Evolutionary conservation across 2,113 vertebrate species (phyloP), one percentile per base, ranked within the genome.

Genomic region (Cryptoleucopteryx plumbea): DNA sequence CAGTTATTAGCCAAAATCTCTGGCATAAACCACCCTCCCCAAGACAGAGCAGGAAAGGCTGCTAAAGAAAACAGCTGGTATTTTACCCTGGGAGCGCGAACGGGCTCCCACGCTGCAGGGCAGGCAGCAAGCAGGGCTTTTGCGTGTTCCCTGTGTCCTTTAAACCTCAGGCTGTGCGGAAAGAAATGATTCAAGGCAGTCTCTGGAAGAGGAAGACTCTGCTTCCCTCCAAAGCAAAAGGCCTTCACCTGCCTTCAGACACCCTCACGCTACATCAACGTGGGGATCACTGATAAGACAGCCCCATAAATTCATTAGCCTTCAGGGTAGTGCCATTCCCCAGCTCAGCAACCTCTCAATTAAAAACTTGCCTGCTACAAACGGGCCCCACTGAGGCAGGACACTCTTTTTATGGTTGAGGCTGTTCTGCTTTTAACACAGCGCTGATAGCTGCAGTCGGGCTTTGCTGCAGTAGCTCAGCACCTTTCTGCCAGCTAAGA

Each of bases 241-340:
- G 11, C 7, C 17, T 36, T 48, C 23, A 11, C 45, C 45, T 20
- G 7, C 36, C 6, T 12, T 17, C 56, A 26, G 50, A 43, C 25
- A 10, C 3, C 3, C 16, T 26, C 3, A 1, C 6, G 22, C 42
- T 48, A 19, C 43, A 8, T 6, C 0, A 0, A 2, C 13, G 0
- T 1, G 19, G 31, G 8, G 1, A 12, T 42, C 16, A 0, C 32
- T 18, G 62, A 42, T 1, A 26, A 40, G 31, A 6, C 26, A 50
- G 48, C 59, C 36, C 53, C 81, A 17, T 6, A 17, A 47, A 47
- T 3, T 11, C 47, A 4, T 3, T 22, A 34, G n/a, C 47, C 31
- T 58, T 8, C 52, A 13, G 42, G 66, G 29, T 2, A 11, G 23
- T 8, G 67, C 19, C 74, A 3, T 16, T 13, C 7, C 22, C 15